Conservation (phyloP, 2,888 invertebrate species). For the Ophraella communa region DNA sequence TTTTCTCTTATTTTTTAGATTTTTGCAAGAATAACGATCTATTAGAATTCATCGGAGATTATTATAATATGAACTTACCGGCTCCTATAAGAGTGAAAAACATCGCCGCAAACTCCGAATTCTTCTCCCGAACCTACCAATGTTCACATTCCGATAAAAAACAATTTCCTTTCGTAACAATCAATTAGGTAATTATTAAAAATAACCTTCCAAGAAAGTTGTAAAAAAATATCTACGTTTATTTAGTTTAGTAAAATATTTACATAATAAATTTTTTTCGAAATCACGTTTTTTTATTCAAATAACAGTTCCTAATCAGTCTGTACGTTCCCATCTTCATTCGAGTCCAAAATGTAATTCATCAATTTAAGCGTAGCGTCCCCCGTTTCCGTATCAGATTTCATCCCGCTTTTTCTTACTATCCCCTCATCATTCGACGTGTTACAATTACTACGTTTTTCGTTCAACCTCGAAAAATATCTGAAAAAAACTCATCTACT, state of each 20-base stretch:
- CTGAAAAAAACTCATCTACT: too few species aligned
- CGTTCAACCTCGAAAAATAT: conserved; percentile 15
- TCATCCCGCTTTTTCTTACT: not conserved
- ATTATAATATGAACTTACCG: conserved; percentile 13
- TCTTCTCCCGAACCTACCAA: conserved; percentile 7
- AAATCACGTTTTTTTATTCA: not conserved
- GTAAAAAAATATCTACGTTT: too few species aligned
- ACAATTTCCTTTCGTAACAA: conserved; percentile 16
- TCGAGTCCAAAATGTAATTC: not conserved
- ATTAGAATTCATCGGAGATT: conserved; percentile 18
- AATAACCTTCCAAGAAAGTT: too few species aligned
- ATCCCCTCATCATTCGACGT: not conserved
- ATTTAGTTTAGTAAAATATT: not conserved
- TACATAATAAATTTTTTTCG: not conserved
- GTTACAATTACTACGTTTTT: conserved; percentile 15
- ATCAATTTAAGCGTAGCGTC: not conserved
- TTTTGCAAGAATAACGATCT: conserved; percentile 13
- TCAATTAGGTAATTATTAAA: too few species aligned
- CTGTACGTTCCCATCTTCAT: not conserved
- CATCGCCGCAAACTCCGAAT: conserved; percentile 21
- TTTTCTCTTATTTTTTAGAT: conserved; percentile 7
- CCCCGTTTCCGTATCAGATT: not conserved
- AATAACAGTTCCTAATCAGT: not conserved
- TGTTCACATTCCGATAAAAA: not conserved
- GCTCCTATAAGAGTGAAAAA: conserved; percentile 20